Evolutionary conservation across 2,797 vertebrate species (phyloP), one percentile per base, ranked within the genome.

Genomic region (Catharus ustulatus): DNA sequence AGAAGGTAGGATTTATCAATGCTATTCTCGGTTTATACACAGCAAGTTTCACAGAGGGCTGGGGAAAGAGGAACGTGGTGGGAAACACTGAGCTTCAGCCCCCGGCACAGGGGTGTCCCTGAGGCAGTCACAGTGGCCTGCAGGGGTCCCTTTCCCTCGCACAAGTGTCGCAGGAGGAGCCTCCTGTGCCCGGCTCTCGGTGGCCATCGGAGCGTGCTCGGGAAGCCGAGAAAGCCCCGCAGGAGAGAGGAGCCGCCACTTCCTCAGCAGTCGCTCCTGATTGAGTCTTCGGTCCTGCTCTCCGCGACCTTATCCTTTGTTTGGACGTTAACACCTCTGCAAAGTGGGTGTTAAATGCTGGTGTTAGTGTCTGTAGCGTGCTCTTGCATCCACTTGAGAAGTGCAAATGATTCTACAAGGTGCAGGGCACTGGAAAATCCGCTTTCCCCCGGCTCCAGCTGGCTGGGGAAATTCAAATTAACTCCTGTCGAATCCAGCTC

Each of bases 301-400:
- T 62, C 58, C 36, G 1, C 24, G 80, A 89, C 74, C 73, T 89
- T 87, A 26, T n/a, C 45, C 63, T 90, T 86, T n/a, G 51, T 93
- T 81, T 66, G 87, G 83, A 57, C 84, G 34, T 95, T 94, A 95
- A 90, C 88, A 84, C 92, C 90, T 95, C 94, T 36, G 59, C 55
- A 63, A 96, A 92, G 86, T 87, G 90, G 84, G 90, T 96, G 92
- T 93, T 95, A 95, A 94, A 90, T n/a, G 59, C 55, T 57, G 49
- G 38, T 66, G 34, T 55, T 91, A 90, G 74, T 78, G 80, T 67
- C 86, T 75, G 51, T 42, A 82, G 55, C 1, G 0, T 46, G 1
- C 43, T 93, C 94, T 95, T 79, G 87, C 45, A 48, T 90, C 38
- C 74, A 73, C 71, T 96, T 57, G 58, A 90, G 63, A 74, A 82